Evolutionary conservation across 2,888 invertebrate genomes (phyloP).

Genomic region (Tenodera sinensis): DNA sequence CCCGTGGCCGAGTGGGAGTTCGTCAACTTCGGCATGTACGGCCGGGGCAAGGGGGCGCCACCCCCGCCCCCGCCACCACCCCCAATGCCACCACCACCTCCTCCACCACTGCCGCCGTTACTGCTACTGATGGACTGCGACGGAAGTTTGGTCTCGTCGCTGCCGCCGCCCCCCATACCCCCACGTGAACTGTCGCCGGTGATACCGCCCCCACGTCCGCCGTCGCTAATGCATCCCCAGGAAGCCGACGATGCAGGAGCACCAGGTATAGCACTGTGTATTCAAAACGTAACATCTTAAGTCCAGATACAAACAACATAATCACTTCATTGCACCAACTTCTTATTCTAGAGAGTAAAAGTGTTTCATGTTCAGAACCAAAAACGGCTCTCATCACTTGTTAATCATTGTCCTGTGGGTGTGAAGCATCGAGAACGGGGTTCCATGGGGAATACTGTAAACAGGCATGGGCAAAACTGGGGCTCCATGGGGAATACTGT

Average conservation of each 20-base stretch:
- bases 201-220: constrained; percentile 25
- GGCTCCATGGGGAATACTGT: too few relatives aligned
- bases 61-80: not conserved
- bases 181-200: constrained; percentile 9
- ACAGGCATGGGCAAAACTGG: too few relatives aligned
- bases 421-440: too few relatives aligned
- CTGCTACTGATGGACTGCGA: not conserved
- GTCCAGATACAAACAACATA: too few relatives aligned
- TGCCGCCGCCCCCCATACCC: constrained; percentile 6
- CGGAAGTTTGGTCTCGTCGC: constrained; percentile 29
- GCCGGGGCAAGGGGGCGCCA: constrained; percentile 22
- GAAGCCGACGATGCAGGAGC: not conserved
- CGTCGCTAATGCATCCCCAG: not conserved
- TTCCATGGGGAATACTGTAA: too few relatives aligned
- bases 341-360: too few relatives aligned
- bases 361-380: too few relatives aligned
- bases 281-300: too few relatives aligned
- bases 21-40: constrained; percentile 42
- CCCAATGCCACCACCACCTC: not conserved
- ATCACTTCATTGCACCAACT: too few relatives aligned
- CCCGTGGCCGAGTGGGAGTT: constrained; percentile 42
- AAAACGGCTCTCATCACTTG: too few relatives aligned
- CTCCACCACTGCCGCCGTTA: constrained; percentile 14
- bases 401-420: too few relatives aligned
- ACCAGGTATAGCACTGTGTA: too few relatives aligned